Conservation (phyloP, 2,888 invertebrate genomes). For the Vesta saturnalis region DNA sequence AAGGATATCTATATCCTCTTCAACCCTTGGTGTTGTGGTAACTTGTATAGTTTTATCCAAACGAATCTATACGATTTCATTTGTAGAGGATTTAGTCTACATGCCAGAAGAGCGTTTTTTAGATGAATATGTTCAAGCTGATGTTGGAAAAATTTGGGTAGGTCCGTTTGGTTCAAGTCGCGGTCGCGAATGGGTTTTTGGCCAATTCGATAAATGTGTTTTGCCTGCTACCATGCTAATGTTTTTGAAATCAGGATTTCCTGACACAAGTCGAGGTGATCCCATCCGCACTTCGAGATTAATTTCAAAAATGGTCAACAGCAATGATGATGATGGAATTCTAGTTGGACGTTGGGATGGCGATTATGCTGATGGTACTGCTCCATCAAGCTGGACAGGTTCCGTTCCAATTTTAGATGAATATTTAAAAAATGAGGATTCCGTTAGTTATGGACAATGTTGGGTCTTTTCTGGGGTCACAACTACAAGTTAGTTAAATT, state of each 20-base stretch:
- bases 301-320: constrained; percentile 80
- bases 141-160: constrained; percentile 88
- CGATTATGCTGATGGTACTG: constrained; percentile 76
- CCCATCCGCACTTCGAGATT: constrained; percentile 75
- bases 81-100: constrained; percentile 77
- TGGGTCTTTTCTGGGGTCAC: constrained; percentile 89
- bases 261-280: constrained; percentile 71
- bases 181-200: constrained; percentile 86
- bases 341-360: constrained; percentile 80
- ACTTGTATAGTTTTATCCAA: no score
- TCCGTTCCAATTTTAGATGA: constrained; percentile 80
- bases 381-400: constrained; percentile 84
- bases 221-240: constrained; percentile 77
- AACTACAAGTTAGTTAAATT: constrained; percentile 70
- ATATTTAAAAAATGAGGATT: constrained; percentile 70
- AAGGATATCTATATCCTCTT: constrained; percentile 80
- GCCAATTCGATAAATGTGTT: constrained; percentile 79
- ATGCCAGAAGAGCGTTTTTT: constrained; percentile 75
- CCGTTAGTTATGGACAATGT: constrained; percentile 86
- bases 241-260: constrained; percentile 72
- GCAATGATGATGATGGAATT: constrained; percentile 80
- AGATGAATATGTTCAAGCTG: constrained; percentile 82
- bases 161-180: constrained; percentile 77
- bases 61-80: no score
- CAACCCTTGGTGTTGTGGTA: constrained; percentile 86